A percentile compares a stretch with the other conserved stretches of the same genome.
These are phyloP conservation scores for Lamprologus ornatipinnis DNA, from an alignment of 2,113 vertebrate genomes.

Conservation along the genomic window DNA sequence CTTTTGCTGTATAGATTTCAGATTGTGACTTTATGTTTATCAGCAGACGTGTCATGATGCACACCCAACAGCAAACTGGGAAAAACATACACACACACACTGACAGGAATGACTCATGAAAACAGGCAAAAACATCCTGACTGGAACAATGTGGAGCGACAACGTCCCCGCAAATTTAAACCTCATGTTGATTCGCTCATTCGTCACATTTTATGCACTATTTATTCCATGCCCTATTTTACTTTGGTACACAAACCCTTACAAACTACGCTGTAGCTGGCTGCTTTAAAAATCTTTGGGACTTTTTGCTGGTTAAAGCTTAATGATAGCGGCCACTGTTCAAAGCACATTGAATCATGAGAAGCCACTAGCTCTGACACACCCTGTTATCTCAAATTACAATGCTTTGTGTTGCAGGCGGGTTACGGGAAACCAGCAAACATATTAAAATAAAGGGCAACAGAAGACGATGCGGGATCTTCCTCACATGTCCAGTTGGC, in stretches of 20 bases:
- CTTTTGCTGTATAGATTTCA: neutral
- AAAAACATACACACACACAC: neutral
- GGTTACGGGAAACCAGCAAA: neutral
- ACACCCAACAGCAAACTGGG: neutral
- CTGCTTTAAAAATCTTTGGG: neutral
- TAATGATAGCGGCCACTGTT: neutral
- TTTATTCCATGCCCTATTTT: neutral
- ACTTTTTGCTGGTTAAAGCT: neutral
- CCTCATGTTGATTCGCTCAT: neutral
- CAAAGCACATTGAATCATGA: neutral
- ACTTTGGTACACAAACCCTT: neutral
- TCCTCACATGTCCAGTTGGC: neutral
- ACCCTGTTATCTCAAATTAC: conserved; percentile 46
- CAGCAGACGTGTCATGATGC: neutral
- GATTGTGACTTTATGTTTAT: neutral
- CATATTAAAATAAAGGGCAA: neutral
- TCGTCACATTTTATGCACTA: neutral
- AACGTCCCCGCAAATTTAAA: neutral
- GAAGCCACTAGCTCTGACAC: neutral
- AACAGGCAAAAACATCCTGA: neutral
- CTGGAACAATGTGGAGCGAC: neutral
- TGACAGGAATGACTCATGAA: conserved; percentile 3
- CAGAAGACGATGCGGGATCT: neutral
- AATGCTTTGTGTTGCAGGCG: neutral
- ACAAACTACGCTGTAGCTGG: neutral